Percentiles rank a stretch among this genome's conserved stretches.
Conservation (phyloP, 1,140 invertebrate genomes). For the Brachionus manjavacas region DNA sequence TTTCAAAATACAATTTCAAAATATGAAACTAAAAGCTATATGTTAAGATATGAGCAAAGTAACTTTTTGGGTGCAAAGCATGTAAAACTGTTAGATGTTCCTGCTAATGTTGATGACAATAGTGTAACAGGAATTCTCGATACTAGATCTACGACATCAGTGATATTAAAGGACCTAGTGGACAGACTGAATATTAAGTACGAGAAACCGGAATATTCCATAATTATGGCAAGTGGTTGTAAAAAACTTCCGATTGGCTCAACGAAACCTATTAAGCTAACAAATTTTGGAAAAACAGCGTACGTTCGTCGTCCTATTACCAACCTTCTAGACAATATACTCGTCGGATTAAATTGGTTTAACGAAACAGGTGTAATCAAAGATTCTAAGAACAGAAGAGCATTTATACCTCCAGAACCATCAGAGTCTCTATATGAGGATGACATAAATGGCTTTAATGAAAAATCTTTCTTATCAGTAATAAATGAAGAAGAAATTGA, state of each 20-base stretch:
- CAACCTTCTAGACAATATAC: too few relatives aligned
- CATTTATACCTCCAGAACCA: too few relatives aligned
- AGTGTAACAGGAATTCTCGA: slow-evolving; percentile 32
- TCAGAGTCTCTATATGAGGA: too few relatives aligned
- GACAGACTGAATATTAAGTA: background rate
- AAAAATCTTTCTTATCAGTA: too few relatives aligned
- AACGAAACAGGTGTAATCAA: too few relatives aligned
- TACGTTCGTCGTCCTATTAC: too few relatives aligned
- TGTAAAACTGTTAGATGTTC: background rate
- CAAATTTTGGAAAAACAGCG: too few relatives aligned
- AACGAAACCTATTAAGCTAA: background rate
- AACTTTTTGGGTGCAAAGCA: background rate
- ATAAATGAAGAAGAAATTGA: too few relatives aligned
- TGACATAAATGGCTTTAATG: too few relatives aligned
- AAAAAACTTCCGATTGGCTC: background rate
- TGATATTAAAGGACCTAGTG: slow-evolving; percentile 24
- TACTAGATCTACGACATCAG: slow-evolving; percentile 25
- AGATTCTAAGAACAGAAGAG: too few relatives aligned
- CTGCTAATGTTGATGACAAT: background rate
- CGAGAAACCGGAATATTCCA: background rate
- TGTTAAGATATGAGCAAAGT: background rate
- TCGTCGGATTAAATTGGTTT: too few relatives aligned
- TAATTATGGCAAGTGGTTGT: background rate
- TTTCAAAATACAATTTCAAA: background rate
- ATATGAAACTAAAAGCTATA: background rate